Conservation (phyloP, 2,888 invertebrate genomes). For the Xanthorhoe spadicearia region DNA sequence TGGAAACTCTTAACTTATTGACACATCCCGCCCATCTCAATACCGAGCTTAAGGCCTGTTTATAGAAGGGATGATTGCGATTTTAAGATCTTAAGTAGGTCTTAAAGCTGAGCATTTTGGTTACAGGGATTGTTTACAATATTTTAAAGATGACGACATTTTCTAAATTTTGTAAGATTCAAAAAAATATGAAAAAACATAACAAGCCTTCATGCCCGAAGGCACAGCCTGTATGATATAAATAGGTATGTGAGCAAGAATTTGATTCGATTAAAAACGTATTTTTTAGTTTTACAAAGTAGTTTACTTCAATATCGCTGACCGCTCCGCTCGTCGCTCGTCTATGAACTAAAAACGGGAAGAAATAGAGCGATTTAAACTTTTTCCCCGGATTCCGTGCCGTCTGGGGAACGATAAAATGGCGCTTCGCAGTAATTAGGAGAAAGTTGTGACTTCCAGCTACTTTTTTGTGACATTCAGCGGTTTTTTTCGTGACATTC, state of each 20-base stretch:
- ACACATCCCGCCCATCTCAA: constrained; percentile 37
- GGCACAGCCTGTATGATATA: too few relatives aligned
- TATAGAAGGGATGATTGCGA: constrained; percentile 24
- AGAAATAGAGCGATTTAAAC: constrained; percentile 41
- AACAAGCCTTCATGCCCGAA: too few relatives aligned
- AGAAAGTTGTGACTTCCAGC: constrained; percentile 51
- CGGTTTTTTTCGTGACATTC: constrained; percentile 35
- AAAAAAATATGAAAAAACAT: too few relatives aligned
- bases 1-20: constrained; percentile 40
- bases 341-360: constrained; percentile 29
- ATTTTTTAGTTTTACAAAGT: too few relatives aligned
- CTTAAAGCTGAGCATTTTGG: not conserved
- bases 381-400: constrained; percentile 45
- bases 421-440: constrained; percentile 49
- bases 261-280: too few relatives aligned
- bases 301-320: constrained; percentile 3
- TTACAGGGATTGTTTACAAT: not conserved
- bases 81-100: constrained; percentile 11
- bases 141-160: too few relatives aligned
- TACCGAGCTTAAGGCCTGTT: constrained; percentile 27
- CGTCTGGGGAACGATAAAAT: constrained; percentile 46
- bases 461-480: constrained; percentile 41
- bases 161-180: too few relatives aligned
- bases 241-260: too few relatives aligned
- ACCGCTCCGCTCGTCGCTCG: constrained; percentile 35